These are phyloP conservation scores for Trichonephila inaurata DNA, from an alignment of 1,140 invertebrate species.

Conservation along the genomic window DNA sequence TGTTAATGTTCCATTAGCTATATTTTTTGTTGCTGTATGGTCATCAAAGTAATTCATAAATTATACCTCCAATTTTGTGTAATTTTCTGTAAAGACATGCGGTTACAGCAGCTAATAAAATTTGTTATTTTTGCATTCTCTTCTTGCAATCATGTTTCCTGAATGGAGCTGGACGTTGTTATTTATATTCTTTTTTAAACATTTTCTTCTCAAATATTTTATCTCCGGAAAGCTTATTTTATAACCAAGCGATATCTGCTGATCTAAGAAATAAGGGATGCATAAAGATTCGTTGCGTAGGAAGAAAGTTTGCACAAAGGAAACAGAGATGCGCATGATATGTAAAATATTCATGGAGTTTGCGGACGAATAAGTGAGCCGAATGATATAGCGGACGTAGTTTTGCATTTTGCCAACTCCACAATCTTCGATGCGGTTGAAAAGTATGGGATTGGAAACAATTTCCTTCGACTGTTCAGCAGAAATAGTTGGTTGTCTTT, in stretches of 20 bases:
- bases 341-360: conserved; percentile 26
- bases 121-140: background rate
- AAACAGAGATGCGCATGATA: background rate
- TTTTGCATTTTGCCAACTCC: conserved; percentile 19
- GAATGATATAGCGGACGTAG: background rate
- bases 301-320: conserved; percentile 11
- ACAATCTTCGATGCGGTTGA: background rate
- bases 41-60: too few relatives aligned
- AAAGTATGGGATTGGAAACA: background rate
- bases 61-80: too few relatives aligned
- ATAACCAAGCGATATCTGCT: background rate
- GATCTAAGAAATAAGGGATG: background rate
- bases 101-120: too few relatives aligned
- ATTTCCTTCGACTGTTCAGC: background rate
- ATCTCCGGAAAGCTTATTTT: conserved; percentile 7
- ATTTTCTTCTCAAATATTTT: conserved; percentile 8
- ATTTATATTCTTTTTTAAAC: background rate
- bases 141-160: background rate
- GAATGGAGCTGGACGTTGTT: background rate
- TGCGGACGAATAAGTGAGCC: conserved; percentile 14
- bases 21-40: too few relatives aligned
- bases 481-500: background rate
- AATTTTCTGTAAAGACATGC: too few relatives aligned
- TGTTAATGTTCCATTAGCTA: too few relatives aligned
- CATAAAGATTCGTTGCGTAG: background rate